Percentiles rank a stretch among this genome's conserved stretches.
These are phyloP conservation scores for Hydropsyche betteni DNA, from an alignment of 2,888 invertebrate genomes.

Conservation along the genomic window DNA sequence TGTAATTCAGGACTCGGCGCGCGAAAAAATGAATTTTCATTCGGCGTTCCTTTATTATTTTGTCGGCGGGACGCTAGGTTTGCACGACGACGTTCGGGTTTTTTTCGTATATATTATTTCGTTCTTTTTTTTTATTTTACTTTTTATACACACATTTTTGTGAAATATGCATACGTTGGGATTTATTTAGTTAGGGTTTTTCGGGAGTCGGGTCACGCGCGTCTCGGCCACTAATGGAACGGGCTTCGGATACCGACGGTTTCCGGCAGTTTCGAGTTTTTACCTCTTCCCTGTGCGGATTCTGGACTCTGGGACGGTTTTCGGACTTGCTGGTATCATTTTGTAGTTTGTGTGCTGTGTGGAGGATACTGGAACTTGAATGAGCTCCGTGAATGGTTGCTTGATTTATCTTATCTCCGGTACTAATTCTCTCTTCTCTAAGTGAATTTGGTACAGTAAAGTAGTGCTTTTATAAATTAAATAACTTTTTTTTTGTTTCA, in stretches of 20 bases:
- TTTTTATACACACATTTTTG: conserved; percentile 10
- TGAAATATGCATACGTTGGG: conserved; percentile 42
- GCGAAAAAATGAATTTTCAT: too few relatives aligned
- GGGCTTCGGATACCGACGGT: conserved; percentile 11
- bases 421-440: background rate
- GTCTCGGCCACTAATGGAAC: conserved; percentile 44
- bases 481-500: too few relatives aligned
- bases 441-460: too few relatives aligned
- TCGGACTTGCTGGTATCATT: too few relatives aligned
- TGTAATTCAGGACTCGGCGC: too few relatives aligned
- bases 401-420: conserved; percentile 12
- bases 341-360: too few relatives aligned
- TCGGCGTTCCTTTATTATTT: too few relatives aligned
- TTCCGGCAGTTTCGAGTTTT: background rate
- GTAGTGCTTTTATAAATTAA: too few relatives aligned
- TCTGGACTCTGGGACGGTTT: too few relatives aligned
- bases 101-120: background rate
- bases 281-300: background rate
- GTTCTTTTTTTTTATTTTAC: conserved; percentile 8
- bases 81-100: too few relatives aligned
- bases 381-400: conserved; percentile 26
- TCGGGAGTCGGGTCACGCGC: conserved; percentile 44
- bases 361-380: background rate
- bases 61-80: too few relatives aligned
- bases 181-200: conserved; percentile 43